These are phyloP conservation scores for Tineola bisselliella DNA, from an alignment of 2,888 invertebrate species.

Conservation along the genomic window DNA sequence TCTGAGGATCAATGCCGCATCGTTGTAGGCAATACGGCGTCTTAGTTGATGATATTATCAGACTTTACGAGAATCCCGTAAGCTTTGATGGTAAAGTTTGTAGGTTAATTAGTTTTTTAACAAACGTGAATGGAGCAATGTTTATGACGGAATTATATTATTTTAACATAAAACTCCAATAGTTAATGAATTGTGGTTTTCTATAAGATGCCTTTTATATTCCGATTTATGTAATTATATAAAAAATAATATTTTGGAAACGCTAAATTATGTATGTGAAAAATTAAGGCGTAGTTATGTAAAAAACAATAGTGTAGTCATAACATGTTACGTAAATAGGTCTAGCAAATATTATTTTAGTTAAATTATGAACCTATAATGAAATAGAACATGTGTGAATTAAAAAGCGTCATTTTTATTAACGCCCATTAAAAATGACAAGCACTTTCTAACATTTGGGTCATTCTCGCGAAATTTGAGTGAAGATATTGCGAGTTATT, in stretches of 20 bases:
- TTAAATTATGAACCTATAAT: background rate
- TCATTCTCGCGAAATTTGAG: conserved; percentile 20
- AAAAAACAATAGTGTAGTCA: background rate
- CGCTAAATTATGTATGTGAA: no score
- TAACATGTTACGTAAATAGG: background rate
- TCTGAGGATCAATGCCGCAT: background rate
- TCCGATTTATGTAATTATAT: background rate
- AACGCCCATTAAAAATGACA: conserved; percentile 21
- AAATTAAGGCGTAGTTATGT: no score
- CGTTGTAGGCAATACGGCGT: background rate
- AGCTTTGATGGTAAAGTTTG: conserved; percentile 7
- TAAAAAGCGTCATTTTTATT: conserved; percentile 22
- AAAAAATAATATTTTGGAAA: no score
- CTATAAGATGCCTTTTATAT: background rate
- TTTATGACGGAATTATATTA: background rate
- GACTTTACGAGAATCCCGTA: background rate
- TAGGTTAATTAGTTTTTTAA: conserved; percentile 1
- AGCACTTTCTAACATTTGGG: conserved; percentile 32
- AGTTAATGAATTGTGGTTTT: background rate
- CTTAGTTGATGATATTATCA: background rate
- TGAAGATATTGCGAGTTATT: conserved; percentile 7
- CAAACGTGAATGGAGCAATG: background rate
- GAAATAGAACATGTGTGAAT: conserved; percentile 13
- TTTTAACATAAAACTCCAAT: background rate
- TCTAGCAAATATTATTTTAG: background rate